Evolutionary conservation across 37 sponge, comb jelly and placozoan species (phyloP).

Genomic region (Dysidea cf. avara): DNA sequence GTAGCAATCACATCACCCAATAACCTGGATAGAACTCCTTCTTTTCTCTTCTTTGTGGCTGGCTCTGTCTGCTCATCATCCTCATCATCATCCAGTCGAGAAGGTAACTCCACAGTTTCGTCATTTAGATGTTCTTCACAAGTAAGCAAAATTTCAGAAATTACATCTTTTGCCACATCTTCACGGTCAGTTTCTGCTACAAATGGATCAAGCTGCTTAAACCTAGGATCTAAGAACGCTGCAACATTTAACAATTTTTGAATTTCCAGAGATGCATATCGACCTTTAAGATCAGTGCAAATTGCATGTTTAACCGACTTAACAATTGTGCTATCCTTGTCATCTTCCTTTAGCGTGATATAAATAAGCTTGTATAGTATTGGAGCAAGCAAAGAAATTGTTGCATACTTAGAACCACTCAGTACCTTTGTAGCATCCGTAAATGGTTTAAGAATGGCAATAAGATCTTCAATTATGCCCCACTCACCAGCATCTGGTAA

Average conservation of each 20-base stretch:
- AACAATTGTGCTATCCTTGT: constrained; percentile 1
- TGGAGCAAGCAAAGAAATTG: background rate
- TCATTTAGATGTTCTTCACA: background rate
- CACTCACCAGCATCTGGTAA: constrained; percentile 8
- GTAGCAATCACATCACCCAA: too few relatives aligned
- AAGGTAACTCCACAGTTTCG: too few relatives aligned
- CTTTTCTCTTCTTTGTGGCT: too few relatives aligned
- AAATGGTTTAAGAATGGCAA: constrained; percentile 6
- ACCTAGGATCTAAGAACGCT: constrained; percentile 5
- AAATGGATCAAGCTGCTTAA: background rate
- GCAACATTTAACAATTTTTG: background rate
- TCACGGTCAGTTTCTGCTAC: too few relatives aligned
- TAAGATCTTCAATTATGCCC: background rate
- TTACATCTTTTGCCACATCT: background rate
- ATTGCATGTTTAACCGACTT: background rate
- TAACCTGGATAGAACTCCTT: too few relatives aligned
- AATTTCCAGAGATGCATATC: background rate
- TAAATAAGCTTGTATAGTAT: background rate
- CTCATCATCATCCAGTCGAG: too few relatives aligned
- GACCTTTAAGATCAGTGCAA: background rate
- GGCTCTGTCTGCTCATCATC: too few relatives aligned
- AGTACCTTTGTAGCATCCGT: background rate
- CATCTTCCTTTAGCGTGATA: background rate
- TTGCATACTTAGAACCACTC: constrained; percentile 9
- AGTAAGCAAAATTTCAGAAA: background rate